Conservation (phyloP, 2,113 vertebrate genomes). For the Gymnorhina tibicen region DNA sequence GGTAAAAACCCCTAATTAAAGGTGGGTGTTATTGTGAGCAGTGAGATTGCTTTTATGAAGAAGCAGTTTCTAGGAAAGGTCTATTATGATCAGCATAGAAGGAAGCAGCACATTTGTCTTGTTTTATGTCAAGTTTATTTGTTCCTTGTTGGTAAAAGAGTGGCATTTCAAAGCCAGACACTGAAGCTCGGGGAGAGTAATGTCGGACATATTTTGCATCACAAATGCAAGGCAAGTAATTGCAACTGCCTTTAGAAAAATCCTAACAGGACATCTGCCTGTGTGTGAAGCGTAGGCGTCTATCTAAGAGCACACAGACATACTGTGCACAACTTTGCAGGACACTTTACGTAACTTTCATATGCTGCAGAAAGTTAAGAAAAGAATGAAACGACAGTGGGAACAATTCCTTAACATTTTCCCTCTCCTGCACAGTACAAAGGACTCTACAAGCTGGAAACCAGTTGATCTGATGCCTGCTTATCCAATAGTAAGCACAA, state of each 20-base stretch:
- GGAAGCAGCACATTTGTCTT: not conserved
- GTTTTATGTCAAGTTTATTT: not conserved
- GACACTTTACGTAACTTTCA: constrained; percentile 21
- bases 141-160: not conserved
- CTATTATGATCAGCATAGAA: not conserved
- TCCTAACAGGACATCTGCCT: constrained; percentile 19
- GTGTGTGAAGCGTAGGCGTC: not conserved
- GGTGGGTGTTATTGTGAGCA: not conserved
- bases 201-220: constrained; percentile 20
- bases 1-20: not conserved
- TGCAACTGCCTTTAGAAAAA: constrained; percentile 11
- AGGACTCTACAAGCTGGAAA: not conserved
- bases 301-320: not conserved
- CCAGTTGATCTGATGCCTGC: not conserved
- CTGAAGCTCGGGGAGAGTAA: not conserved
- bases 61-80: not conserved
- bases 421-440: not conserved
- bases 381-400: not conserved
- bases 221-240: not conserved
- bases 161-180: not conserved
- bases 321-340: not conserved
- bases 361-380: not conserved
- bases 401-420: not conserved
- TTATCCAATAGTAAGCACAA: not conserved
- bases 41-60: not conserved